A percentile compares a stretch with the other conserved stretches of the same genome.
Conservation (phyloP, 2,797 vertebrate species). For the Xyrichtys novacula region DNA sequence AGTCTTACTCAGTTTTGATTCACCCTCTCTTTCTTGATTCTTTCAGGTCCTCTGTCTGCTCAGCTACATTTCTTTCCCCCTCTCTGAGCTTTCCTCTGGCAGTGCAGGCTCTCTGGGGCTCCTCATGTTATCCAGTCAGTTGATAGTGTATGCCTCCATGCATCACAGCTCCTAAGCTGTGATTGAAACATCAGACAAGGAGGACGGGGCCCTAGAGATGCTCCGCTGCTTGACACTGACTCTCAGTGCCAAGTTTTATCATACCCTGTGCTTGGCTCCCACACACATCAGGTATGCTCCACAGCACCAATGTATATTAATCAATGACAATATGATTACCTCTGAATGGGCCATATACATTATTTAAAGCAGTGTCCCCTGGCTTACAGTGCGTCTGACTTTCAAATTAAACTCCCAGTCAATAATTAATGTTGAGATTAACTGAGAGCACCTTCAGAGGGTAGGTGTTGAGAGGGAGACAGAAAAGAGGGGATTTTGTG, state of each 20-base stretch:
- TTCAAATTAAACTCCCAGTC: conserved; percentile 86
- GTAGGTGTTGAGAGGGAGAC: conserved; percentile 79
- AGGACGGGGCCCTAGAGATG: conserved; percentile 77
- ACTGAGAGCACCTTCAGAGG: conserved; percentile 78
- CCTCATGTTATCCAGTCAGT: conserved; percentile 77
- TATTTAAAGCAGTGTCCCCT: conserved; percentile 85
- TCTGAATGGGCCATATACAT: conserved; percentile 85
- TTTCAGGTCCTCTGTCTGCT: conserved; percentile 39
- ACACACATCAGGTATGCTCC: conserved; percentile 82
- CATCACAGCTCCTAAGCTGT: conserved; percentile 77
- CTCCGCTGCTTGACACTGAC: conserved; percentile 66
- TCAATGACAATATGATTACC: conserved; percentile 86
- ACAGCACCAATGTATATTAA: conserved; percentile 82
- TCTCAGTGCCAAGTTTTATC: conserved; percentile 76
- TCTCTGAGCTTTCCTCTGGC: conserved; percentile 50
- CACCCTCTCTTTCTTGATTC: conserved; percentile 27
- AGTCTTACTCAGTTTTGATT: conserved; percentile 20
- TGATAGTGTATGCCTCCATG: conserved; percentile 76
- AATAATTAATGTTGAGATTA: conserved; percentile 88
- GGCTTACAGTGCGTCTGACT: conserved; percentile 84
- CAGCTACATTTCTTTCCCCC: conserved; percentile 34
- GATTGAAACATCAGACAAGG: conserved; percentile 84
- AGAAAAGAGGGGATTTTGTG: too few relatives aligned
- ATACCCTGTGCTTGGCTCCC: conserved; percentile 65
- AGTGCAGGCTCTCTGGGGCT: conserved; percentile 63